Evolutionary conservation across 2,888 invertebrate genomes (phyloP), one percentile per base, ranked within the genome.

Genomic region (Eilema caniola): DNA sequence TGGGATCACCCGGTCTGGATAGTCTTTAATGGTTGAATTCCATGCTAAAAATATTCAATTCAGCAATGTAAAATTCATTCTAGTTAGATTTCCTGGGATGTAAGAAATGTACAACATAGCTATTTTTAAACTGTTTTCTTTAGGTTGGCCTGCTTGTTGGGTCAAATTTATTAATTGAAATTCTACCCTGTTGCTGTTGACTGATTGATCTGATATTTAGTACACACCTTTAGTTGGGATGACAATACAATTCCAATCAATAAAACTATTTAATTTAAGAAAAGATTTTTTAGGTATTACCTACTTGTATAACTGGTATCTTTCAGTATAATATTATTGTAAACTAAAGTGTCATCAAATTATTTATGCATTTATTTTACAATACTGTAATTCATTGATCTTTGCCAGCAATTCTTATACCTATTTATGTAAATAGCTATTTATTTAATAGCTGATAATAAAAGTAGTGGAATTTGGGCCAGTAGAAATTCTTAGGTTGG

Each of bases 361-460:
- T 67, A 33, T 62, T 31, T 33, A 56, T 31, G 7, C n/a, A 20
- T 3, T 33, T 7, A 62, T 62, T 10, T 16, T 41, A 64, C 12
- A 66, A 65, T 67, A 25, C 67, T 67, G 23, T 71, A 67, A 73
- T 60, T 47, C 57, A 69, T 25, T 67, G 3, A 62, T 28, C 23
- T 60, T 67, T 53, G 28, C 62, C 53, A 66, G 59, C 53, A 62
- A 67, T 31, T 60, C 56, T 67, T 68, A 41, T 12, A 65, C 33
- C 62, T 78, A 72, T 73, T 67, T 63, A 67, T 75, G 69, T 57
- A 69, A 70, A 67, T 12, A 33, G 31, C 8, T n/a, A 33, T 4
- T 63, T 74, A 74, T 74, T 74, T 69, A n/a, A 63, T 62, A 64
- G 47, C 60, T 66, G 61, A 63, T 69, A 66, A 62, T 7, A 41